Evolutionary conservation across 1,140 invertebrate genomes (phyloP), one percentile per base, ranked within the genome.

Genomic region (Propsilocerus akamusi): DNA sequence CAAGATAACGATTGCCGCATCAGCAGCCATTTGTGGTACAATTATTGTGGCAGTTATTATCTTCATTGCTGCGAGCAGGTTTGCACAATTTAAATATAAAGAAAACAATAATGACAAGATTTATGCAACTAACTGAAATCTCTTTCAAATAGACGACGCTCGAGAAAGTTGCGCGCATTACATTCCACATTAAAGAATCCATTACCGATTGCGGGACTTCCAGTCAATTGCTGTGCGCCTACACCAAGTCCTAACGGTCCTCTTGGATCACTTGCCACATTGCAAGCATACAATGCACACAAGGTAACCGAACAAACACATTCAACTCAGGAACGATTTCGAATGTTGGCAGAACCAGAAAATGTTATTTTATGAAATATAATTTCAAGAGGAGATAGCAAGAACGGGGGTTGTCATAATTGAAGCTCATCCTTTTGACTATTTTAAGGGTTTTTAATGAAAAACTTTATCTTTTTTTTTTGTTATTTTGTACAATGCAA

Each of bases 1-100:
- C 63, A 91, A 90, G 63, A 89, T 94, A 58, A 92, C 90, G 22
- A 94, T 94, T 56, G 88, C 83, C 10, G 88, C 88, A 2, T 89
- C 85, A 57, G 88, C 88, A 7, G 86, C 86, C n/a, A 90, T 93
- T 57, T 92, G 84, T 62, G 85, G 83, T n/a, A 89, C 87, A 22
- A 88, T 94, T 53, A 80, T 92, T 30, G 77, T 92, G 25, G 88
- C 86, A 1, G 81, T 86, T 8, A 78, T 92, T 49, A 77, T 93
- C 49, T 91, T 93, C 61, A 78, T 91, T 25, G 84, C 85, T 26
- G 86, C 87, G 12, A 86, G 82, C 54, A 72, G 82, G 51, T 66
- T 58, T 52, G 49, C 20, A 24, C 3, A 47, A 22, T 46, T 46
- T 4, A 3, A 37, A 41, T 28, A 46, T 12, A 50, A 10, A 34